Base-by-base conservation (phyloP, 2,113 vertebrate genomes). In the Empidonax alnorum region DNA sequence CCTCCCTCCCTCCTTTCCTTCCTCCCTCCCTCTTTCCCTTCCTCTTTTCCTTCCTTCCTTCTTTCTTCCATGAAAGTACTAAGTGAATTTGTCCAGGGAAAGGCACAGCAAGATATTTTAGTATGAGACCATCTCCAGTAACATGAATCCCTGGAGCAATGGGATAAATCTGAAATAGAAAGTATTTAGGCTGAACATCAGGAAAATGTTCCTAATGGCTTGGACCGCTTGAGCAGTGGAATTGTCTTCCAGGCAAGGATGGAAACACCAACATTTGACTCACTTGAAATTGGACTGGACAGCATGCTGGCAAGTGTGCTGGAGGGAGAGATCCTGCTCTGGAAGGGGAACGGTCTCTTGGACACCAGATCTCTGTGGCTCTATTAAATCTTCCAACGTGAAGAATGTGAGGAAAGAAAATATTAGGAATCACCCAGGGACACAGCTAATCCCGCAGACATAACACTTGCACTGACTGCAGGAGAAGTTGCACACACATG, bases 381-480 rank as follows among this genome's bases (percentile, higher is more conserved):
- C 72, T 71, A 62, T 94, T 96, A 96, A 97, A 96, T 62, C 88
- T 92, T 96, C 93, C 66, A 89, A 12, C 6, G 28, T 6, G 52
- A 97, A 93, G 71, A 94, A 96, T 87, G 92, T 11, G 50, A 92
- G 86, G 83, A 82, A 94, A 96, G 90, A 95, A 96, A 96, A 95
- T 89, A 95, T 72, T 84, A 84, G 88, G 93, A 96, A 93, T 93
- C 8, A 0, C 88, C 93, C 69, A 89, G 92, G 90, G 95, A 92
- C 87, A 86, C 83, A 89, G 75, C 37, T 93, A 96, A 94, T 94
- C 92, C 92, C 30, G 2, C 73, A 95, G 90, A 73, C 79, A 63
- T 39, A 85, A 72, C 44, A 77, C 71, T 96, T 75, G 47, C 59
- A 67, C 68, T 0, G n/a, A 65, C 72, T 94, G 78, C 76, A 93